Evolutionary conservation across 2,888 invertebrate species (phyloP), one percentile per base, ranked within the genome.

Genomic region (Pachymerium ferrugineum): DNA sequence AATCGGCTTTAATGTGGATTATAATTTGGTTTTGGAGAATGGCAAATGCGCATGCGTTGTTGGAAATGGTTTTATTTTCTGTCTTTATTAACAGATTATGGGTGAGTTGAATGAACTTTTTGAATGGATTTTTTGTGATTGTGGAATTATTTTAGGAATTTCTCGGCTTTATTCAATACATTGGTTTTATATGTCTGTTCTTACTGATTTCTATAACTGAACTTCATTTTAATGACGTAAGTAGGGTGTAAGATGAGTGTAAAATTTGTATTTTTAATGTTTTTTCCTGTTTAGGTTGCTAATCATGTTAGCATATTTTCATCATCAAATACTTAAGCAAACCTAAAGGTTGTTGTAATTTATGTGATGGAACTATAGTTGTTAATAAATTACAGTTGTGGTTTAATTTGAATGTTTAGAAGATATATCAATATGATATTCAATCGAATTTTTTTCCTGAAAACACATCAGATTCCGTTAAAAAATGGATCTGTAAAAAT

Each of bases 1-100:
- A 87, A 77, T 90, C 90, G n/a, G 85, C 87, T 0, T 86, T 88
- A 76, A 92, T 92, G 80, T 91, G 90, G 83, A 84, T 87, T 3
- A 86, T 92, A 0, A 87, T 89, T 0, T 88, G 88, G 81, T 80
- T 89, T 73, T 93, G 93, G 93, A 86, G 92, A 77, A 84, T 92
- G 0, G 85, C 90, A 4, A 93, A 92, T 80, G 89, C 92, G 0
- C 92, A 93, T 79, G 89, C 90, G 42, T 85, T 91, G 77, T 83
- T 90, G 42, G 92, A 93, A 81, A 85, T 88, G 78, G 81, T 93
- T 16, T 86, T 92, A 35, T 82, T 92, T 62, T 89, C 91, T 25
- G 87, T 93, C 77, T 92, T 92, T 83, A 88, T 91, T 82, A 92
- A 93, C 85, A 90, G 90, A 80, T 84, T 91, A 2, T 91, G 91